Base-by-base conservation (phyloP, 2,797 vertebrate species). In the Phyllotis vaccarum region DNA sequence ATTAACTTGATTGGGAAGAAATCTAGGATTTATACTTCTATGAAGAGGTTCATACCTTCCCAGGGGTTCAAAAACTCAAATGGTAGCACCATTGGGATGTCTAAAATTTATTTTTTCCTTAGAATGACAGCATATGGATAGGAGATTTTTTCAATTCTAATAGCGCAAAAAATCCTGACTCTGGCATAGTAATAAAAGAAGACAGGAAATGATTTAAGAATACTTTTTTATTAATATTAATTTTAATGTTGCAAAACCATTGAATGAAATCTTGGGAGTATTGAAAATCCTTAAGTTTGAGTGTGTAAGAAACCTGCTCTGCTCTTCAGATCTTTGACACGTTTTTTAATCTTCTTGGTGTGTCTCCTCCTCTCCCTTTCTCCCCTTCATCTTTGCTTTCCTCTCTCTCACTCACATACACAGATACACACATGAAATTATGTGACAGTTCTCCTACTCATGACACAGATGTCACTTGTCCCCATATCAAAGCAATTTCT, bases 271-370 rank as follows among this genome's bases (percentile, higher is more conserved):
- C 19, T 46, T 54, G 83, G 17, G 40, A 58, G 27, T 24, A 58
- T 43, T 66, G 49, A 68, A 92, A 78, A 70, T 60, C 5, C 31
- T 82, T 43, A 88, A 54, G 6, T 79, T 90, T 91, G 19, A 91
- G 6, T 93, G 19, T 93, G 6, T 93, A 54, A 90, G 72, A 89
- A 90, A n/a, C 91, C 22, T 93, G 17, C 27, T 89, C 81, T 94
- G 14, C 21, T 89, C 24, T 64, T 10, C 31, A 82, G 0, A 86
- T 86, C 11, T 52, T 62, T 31, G 58, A 7, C n/a, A 34, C 68
- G 9, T 92, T 90, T 9, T 3, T 64, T 97, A 6, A 86, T 17
- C 12, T 52, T 68, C 85, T 60, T 92, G 43, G 46, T 86, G 52
- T 66, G 49, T 27, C 1, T 22, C 54, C 49, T 31, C 14, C 17